These are phyloP conservation scores for Eupelmus urozonus DNA, from an alignment of 2,888 invertebrate genomes.

Conservation along the genomic window DNA sequence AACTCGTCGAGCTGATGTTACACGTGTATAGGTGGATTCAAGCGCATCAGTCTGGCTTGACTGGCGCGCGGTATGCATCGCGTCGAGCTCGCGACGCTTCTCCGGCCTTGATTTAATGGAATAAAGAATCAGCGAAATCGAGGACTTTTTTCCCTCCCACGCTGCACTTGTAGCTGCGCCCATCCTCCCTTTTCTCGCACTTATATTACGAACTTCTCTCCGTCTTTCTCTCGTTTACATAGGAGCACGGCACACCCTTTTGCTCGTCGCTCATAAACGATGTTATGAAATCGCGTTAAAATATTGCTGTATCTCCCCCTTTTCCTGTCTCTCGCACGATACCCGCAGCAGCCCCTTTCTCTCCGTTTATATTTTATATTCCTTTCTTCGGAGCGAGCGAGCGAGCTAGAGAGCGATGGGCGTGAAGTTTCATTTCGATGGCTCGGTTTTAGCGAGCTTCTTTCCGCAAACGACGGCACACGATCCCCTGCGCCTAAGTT, in stretches of 20 bases:
- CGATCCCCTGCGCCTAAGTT: background rate
- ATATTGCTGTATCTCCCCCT: background rate
- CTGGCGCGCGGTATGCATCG: background rate
- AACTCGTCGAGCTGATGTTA: conserved; percentile 5
- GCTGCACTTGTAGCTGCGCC: background rate
- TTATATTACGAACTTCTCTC: conserved; percentile 7
- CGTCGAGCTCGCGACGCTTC: background rate
- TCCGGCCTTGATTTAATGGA: conserved; percentile 31
- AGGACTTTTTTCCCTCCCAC: conserved; percentile 16
- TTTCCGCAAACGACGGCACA: background rate
- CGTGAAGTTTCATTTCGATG: conserved; percentile 4
- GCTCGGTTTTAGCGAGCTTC: background rate
- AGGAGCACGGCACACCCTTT: background rate
- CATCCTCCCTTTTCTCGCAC: background rate
- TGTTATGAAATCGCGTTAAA: conserved; percentile 12
- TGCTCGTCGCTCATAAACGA: background rate
- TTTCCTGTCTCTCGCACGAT: background rate
- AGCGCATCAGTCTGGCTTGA: background rate
- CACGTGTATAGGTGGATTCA: background rate
- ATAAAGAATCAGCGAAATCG: conserved; percentile 35
- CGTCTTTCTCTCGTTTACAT: conserved; percentile 7
- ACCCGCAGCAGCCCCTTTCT: background rate
- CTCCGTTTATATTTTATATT: background rate
- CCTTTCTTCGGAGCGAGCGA: background rate
- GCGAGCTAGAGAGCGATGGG: background rate